These are phyloP conservation scores for Acanthornis magna DNA, from an alignment of 2,797 vertebrate species.

Conservation along the genomic window DNA sequence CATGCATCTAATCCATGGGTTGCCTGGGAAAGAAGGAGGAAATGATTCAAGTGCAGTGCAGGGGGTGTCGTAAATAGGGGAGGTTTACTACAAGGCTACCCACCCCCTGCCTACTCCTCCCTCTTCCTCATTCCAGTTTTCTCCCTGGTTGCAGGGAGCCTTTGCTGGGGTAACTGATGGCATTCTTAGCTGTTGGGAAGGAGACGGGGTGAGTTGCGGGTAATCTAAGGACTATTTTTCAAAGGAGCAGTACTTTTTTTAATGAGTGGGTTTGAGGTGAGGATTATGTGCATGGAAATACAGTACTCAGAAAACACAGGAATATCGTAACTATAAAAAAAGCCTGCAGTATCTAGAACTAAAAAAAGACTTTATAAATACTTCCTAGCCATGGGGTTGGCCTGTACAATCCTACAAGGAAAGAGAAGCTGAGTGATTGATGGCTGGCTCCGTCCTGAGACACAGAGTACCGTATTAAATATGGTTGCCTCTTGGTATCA, in stretches of 20 bases:
- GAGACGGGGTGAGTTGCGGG: neutral
- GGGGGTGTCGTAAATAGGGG: neutral
- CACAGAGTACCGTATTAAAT: neutral
- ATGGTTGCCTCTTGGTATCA: neutral
- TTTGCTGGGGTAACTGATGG: neutral
- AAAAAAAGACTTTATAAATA: slow-evolving; percentile 41
- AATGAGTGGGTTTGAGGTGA: slow-evolving; percentile 3
- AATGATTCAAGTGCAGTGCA: neutral
- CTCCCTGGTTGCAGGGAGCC: neutral
- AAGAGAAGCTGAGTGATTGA: slow-evolving; percentile 10
- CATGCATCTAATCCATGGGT: neutral
- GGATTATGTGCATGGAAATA: neutral
- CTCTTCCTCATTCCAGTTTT: neutral
- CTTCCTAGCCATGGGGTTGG: neutral
- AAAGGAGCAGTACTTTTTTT: neutral
- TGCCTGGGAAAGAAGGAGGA: slow-evolving; percentile 33
- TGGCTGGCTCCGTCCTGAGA: slow-evolving; percentile 15
- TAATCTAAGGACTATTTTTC: neutral
- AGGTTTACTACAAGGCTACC: neutral
- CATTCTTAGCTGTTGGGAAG: neutral
- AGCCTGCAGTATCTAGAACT: neutral
- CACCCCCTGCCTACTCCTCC: neutral
- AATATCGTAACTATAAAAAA: neutral
- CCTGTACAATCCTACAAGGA: slow-evolving; percentile 5
- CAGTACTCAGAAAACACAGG: neutral